Conservation (phyloP, 1,140 invertebrate species). For the Steinernema khuongi region DNA sequence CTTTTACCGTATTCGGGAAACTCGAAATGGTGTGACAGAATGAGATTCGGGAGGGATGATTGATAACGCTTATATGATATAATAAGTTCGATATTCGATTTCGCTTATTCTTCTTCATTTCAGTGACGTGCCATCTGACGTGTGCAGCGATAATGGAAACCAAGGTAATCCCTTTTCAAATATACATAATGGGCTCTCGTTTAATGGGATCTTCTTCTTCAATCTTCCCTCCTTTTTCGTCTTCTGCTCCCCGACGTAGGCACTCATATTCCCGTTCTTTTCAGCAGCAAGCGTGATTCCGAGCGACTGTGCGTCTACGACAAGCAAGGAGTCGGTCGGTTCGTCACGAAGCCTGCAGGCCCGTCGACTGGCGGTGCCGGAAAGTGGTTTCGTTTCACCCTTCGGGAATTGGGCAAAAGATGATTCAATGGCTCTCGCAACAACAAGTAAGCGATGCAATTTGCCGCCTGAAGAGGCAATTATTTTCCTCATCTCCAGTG, state of each 20-base stretch:
- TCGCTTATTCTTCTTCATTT: not conserved
- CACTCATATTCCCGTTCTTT: not conserved
- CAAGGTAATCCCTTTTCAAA: slow-evolving; percentile 3
- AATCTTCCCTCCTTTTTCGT: not conserved
- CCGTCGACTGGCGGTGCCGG: not conserved
- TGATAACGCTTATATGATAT: no score
- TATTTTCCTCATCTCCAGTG: not conserved
- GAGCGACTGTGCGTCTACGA: not conserved
- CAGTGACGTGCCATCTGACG: not conserved
- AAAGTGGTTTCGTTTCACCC: not conserved
- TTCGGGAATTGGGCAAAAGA: not conserved
- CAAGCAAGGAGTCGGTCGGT: not conserved
- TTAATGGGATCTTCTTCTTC: slow-evolving; percentile 11
- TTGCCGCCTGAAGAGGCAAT: slow-evolving; percentile 2
- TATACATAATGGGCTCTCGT: not conserved
- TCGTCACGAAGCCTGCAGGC: not conserved
- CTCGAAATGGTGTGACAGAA: not conserved
- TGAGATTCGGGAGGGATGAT: not conserved
- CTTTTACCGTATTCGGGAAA: no score
- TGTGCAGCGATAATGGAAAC: slow-evolving; percentile 14
- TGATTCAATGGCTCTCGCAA: not conserved
- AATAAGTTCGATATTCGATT: no score
- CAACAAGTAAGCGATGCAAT: slow-evolving; percentile 10
- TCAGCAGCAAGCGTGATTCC: not conserved
- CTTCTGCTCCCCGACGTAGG: not conserved